Percentiles rank a stretch among this genome's conserved stretches.
phyloP scores from a whole-genome alignment of 2,888 invertebrate genomes.

The Drosophila bunnanda region DNA sequence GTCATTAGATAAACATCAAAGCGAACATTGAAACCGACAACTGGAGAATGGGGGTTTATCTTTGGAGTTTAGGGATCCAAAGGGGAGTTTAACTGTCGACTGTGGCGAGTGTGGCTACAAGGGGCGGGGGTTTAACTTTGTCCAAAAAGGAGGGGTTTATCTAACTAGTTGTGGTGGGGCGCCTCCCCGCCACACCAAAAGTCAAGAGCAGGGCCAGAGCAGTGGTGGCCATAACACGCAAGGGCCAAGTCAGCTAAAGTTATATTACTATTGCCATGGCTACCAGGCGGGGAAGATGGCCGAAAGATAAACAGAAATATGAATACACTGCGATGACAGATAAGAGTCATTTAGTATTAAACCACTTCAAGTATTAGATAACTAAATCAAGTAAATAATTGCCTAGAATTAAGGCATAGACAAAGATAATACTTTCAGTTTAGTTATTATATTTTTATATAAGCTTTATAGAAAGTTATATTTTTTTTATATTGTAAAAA shows the following conservation, averaged over 20 bases:
- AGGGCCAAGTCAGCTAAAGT: conserved; percentile 32
- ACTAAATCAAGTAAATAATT: not conserved
- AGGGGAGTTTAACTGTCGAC: not conserved
- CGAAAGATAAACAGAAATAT: conserved; percentile 45
- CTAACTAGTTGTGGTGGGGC: not conserved
- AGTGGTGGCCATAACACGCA: conserved; percentile 52
- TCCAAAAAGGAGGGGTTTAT: not conserved
- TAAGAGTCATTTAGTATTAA: not conserved
- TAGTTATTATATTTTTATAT: too few species aligned
- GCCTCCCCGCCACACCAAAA: conserved; percentile 30
- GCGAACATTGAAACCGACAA: conserved; percentile 42
- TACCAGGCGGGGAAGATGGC: conserved; percentile 1
- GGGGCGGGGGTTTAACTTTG: too few species aligned
- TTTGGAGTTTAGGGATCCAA: conserved; percentile 4
- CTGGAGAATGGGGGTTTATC: conserved; percentile 3
- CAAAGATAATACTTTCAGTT: too few species aligned
- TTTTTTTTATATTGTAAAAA: too few species aligned
- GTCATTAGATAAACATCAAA: conserved; percentile 56
- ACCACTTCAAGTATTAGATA: conserved; percentile 2
- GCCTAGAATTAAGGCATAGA: not conserved
- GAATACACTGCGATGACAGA: conserved; percentile 16
- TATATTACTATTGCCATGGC: conserved; percentile 40
- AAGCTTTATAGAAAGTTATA: too few species aligned
- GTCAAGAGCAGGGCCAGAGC: conserved; percentile 57
- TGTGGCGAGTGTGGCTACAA: too few species aligned